Conservation (phyloP, 1,140 invertebrate genomes). For the Lordiphosa stackelbergi region DNA sequence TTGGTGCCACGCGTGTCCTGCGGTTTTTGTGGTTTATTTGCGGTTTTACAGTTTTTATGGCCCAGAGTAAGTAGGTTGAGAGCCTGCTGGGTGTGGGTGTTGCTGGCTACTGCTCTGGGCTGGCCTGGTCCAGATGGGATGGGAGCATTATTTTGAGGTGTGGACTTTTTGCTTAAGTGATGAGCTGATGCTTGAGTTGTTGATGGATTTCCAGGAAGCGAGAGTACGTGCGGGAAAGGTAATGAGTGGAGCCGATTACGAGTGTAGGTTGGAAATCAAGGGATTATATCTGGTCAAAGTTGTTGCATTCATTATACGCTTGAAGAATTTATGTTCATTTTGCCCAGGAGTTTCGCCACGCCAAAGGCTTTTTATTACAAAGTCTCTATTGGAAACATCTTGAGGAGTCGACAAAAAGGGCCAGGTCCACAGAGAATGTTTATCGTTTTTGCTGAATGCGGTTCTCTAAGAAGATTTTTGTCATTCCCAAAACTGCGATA, state of each 20-base stretch:
- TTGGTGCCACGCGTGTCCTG: slow-evolving; percentile 59
- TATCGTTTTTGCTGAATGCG: no score
- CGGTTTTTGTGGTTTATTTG: slow-evolving; percentile 64
- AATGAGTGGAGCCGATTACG: neutral
- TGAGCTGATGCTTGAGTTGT: slow-evolving; percentile 19
- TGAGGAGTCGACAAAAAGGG: no score
- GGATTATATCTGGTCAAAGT: no score
- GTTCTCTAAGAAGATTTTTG: no score
- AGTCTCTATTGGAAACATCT: no score
- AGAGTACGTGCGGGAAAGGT: slow-evolving; percentile 8
- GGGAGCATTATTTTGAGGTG: slow-evolving; percentile 39
- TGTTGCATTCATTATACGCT: no score
- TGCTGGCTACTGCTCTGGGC: slow-evolving; percentile 8
- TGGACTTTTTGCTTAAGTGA: slow-evolving; percentile 58
- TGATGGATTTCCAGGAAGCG: slow-evolving; percentile 3
- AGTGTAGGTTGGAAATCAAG: no score
- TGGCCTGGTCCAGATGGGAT: slow-evolving; percentile 6
- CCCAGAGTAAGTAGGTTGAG: slow-evolving; percentile 4
- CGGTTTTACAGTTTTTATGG: slow-evolving; percentile 55
- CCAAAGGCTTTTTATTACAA: no score
- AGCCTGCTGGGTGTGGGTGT: slow-evolving; percentile 53
- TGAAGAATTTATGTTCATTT: no score
- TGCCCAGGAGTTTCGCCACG: no score
- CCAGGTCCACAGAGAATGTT: no score
- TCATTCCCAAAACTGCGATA: no score